Evolutionary conservation across 2,797 vertebrate species (phyloP).

Genomic region (Phrynocephalus vlangalii): DNA sequence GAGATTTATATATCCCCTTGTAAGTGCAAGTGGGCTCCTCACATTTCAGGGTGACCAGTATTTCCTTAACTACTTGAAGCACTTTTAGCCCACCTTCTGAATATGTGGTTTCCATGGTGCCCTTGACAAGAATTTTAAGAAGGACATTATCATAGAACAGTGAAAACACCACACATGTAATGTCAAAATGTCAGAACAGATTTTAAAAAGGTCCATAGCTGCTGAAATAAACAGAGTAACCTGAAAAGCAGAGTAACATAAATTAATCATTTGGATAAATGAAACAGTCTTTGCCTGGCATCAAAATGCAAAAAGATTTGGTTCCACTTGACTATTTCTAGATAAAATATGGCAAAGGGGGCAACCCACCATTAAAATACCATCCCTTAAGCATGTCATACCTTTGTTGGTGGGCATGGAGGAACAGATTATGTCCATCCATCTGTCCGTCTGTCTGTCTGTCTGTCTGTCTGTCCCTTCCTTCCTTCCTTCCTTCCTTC

Average conservation of each 20-base stretch:
- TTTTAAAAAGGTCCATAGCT: too few species aligned
- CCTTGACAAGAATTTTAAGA: neutral
- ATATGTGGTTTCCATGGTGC: neutral
- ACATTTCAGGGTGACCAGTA: neutral
- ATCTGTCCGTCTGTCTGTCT: too few species aligned
- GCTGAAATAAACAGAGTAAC: neutral
- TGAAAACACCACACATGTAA: neutral
- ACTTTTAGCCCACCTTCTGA: too few species aligned
- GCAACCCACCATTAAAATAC: neutral
- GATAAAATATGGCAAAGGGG: neutral
- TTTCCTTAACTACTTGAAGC: neutral
- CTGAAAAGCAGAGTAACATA: too few species aligned
- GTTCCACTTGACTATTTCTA: neutral
- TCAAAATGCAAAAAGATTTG: neutral
- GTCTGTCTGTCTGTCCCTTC: too few species aligned
- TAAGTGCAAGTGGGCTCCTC: neutral
- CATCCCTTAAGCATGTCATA: neutral
- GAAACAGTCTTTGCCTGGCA: neutral
- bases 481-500: too few species aligned
- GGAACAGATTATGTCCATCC: too few species aligned
- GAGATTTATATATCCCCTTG: conserved; percentile 43
- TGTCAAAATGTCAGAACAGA: neutral
- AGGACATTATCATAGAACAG: neutral
- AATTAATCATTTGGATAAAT: neutral
- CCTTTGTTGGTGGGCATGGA: too few species aligned